phyloP scores from a whole-genome alignment of 2,888 invertebrate species.

The Sphaerophoria rueppellii region DNA sequence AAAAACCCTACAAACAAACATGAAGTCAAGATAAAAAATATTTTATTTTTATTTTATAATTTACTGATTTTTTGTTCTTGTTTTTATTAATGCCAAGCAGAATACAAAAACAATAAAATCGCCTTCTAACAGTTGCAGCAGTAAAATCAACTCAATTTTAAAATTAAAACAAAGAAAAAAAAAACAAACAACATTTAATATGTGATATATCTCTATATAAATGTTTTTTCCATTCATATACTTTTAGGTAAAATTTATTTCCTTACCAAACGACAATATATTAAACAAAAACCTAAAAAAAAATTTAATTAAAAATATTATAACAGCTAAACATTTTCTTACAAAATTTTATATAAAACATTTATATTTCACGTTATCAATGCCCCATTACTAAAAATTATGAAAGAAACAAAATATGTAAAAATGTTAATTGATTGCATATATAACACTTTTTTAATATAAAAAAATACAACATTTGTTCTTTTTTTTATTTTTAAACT shows the following conservation, averaged over 20 bases:
- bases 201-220: slow-evolving; percentile 61
- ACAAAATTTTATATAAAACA: slow-evolving; percentile 58
- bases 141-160: slow-evolving; percentile 26
- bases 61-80: slow-evolving; percentile 28
- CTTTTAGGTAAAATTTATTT: slow-evolving; percentile 66
- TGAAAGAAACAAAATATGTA: slow-evolving; percentile 46
- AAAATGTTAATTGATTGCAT: slow-evolving; percentile 67
- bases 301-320: slow-evolving; percentile 58
- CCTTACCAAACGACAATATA: slow-evolving; percentile 64
- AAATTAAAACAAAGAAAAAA: slow-evolving; percentile 26
- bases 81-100: slow-evolving; percentile 49
- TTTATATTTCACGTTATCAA: slow-evolving; percentile 68
- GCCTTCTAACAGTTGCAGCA: slow-evolving; percentile 68
- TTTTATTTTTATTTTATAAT: slow-evolving; percentile 45
- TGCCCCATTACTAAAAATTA: slow-evolving; percentile 55
- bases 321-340: slow-evolving; percentile 64
- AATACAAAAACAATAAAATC: slow-evolving; percentile 68
- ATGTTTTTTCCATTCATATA: slow-evolving; percentile 70
- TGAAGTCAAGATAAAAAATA: slow-evolving; percentile 57
- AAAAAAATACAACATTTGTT: slow-evolving; percentile 75
- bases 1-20: slow-evolving; percentile 67
- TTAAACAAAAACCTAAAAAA: slow-evolving; percentile 62
- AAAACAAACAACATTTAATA: slow-evolving; percentile 54
- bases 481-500: slow-evolving; percentile 64
- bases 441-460: slow-evolving; percentile 65